Evolutionary conservation across 1,140 invertebrate genomes (phyloP).

Genomic region (Diploscapter pachys): DNA sequence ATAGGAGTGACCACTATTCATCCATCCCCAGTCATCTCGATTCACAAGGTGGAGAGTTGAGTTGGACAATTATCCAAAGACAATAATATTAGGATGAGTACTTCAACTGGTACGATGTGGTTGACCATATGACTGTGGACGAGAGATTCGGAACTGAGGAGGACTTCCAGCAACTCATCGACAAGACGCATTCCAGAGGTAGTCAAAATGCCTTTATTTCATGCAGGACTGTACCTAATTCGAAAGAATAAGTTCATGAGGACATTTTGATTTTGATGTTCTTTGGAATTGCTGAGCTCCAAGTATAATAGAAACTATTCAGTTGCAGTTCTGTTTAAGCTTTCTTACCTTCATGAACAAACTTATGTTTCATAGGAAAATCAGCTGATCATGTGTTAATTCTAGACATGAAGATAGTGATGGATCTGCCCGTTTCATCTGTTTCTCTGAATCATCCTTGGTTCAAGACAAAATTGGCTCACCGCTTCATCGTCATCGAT

Average conservation of each 20-base stretch:
- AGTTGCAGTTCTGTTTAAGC: too few species aligned
- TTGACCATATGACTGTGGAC: constrained; percentile 42
- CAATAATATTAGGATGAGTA: constrained; percentile 9
- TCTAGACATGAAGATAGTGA: constrained; percentile 37
- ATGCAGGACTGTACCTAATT: too few species aligned
- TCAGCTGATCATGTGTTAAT: not conserved
- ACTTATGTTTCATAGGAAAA: not conserved
- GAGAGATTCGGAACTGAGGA: constrained; percentile 47
- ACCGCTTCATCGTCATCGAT: constrained; percentile 11
- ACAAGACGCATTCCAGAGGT: constrained; percentile 43
- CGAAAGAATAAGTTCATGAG: too few species aligned
- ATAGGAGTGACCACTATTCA: constrained; percentile 53
- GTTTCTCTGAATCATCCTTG: constrained; percentile 28
- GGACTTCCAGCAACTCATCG: constrained; percentile 46
- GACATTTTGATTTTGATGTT: too few species aligned
- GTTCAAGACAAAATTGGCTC: constrained; percentile 3
- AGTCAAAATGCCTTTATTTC: not conserved
- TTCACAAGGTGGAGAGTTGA: constrained; percentile 39
- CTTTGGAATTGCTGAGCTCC: too few species aligned
- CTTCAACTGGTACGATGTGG: constrained; percentile 40
- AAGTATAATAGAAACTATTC: too few species aligned
- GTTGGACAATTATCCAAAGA: constrained; percentile 5
- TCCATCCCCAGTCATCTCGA: constrained; percentile 45
- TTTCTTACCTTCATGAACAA: too few species aligned
- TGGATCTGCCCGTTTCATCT: constrained; percentile 39